Conservation (phyloP, 2,888 invertebrate species). For the Troides oblongomaculatus region DNA sequence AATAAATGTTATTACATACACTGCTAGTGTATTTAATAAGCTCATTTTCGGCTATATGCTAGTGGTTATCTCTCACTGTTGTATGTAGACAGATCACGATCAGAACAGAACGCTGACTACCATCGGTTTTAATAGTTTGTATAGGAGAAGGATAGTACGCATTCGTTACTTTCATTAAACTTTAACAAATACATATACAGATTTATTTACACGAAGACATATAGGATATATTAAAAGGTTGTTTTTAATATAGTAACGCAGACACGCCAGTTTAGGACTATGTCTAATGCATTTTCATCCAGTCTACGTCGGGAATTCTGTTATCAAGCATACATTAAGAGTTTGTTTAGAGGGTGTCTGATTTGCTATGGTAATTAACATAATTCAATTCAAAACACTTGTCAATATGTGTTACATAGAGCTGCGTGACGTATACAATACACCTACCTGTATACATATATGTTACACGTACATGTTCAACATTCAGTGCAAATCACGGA, state of each 20-base stretch:
- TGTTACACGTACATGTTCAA: conserved; percentile 35
- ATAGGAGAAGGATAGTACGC: conserved; percentile 43
- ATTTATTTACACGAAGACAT: conserved; percentile 2
- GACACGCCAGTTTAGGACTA: too few species aligned
- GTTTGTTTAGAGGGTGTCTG: too few species aligned
- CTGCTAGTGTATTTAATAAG: too few species aligned
- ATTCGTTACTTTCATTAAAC: conserved; percentile 43
- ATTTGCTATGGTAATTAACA: too few species aligned
- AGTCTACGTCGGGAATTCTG: too few species aligned
- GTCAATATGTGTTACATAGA: background rate
- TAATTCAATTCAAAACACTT: too few species aligned
- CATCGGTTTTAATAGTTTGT: conserved; percentile 42
- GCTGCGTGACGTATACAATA: conserved; percentile 9
- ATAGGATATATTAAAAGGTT: background rate
- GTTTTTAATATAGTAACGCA: background rate
- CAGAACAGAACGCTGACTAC: conserved; percentile 4
- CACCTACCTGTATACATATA: background rate
- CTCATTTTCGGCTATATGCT: too few species aligned
- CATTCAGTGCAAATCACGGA: conserved; percentile 54
- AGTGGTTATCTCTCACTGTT: too few species aligned
- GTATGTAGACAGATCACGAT: too few species aligned
- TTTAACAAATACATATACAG: conserved; percentile 36
- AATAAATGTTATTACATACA: conserved; percentile 12
- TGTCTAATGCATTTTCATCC: too few species aligned
- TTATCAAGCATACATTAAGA: too few species aligned